These are phyloP conservation scores for Oreohelix idahoensis DNA, from an alignment of 1,140 invertebrate species.

Conservation along the genomic window DNA sequence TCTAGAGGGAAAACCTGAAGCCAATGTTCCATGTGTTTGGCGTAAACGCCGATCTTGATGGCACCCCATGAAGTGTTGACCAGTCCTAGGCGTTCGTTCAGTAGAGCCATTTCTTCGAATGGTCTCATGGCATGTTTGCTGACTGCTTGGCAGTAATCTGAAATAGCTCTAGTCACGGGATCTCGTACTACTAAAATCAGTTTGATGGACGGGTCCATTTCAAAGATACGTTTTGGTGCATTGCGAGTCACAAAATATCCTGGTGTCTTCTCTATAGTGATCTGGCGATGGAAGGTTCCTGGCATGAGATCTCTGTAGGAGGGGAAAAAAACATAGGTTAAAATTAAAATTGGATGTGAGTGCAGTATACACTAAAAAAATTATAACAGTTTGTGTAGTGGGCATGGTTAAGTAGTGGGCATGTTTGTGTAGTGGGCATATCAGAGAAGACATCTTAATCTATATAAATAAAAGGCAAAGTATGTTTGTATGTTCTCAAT, in stretches of 20 bases:
- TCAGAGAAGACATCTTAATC: too few relatives aligned
- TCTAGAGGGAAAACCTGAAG: constrained; percentile 86
- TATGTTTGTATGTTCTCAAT: too few relatives aligned
- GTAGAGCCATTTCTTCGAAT: constrained; percentile 87
- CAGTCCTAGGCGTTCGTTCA: constrained; percentile 77
- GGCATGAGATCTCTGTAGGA: constrained; percentile 85
- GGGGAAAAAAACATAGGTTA: constrained; percentile 11
- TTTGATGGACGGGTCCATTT: constrained; percentile 89
- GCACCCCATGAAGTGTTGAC: constrained; percentile 91
- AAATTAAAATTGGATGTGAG: too few relatives aligned
- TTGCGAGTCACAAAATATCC: constrained; percentile 93
- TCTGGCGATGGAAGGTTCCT: constrained; percentile 84
- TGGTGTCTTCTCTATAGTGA: constrained; percentile 97
- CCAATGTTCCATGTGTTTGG: constrained; percentile 88
- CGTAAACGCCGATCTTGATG: constrained; percentile 89
- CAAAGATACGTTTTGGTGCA: constrained; percentile 85
- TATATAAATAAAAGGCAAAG: too few relatives aligned
- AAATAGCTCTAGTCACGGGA: constrained; percentile 92
- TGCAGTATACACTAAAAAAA: too few relatives aligned
- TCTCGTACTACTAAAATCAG: constrained; percentile 91
- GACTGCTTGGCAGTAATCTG: constrained; percentile 88
- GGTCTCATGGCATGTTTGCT: constrained; percentile 75
- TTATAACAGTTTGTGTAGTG: too few relatives aligned
- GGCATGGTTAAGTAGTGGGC: too few relatives aligned
- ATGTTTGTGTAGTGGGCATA: too few relatives aligned